Conservation (phyloP, 1,140 invertebrate species). For the Drosophila leontia region DNA sequence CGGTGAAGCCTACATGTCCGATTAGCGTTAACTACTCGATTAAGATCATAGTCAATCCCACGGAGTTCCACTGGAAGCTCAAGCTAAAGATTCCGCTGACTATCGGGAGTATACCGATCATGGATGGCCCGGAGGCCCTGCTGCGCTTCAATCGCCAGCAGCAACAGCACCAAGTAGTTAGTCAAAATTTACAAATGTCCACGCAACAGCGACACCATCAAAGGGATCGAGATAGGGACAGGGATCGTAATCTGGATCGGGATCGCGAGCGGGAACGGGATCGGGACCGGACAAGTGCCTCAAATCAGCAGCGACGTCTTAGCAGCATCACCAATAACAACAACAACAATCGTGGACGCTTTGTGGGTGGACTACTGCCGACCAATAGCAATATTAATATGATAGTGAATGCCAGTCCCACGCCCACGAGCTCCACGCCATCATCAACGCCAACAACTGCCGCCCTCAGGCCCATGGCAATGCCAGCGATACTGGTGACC, state of each 20-base stretch:
- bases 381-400: slow-evolving; percentile 58
- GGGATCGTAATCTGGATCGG: neutral
- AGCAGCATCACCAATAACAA: slow-evolving; percentile 53
- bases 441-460: slow-evolving; percentile 75
- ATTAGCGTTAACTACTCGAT: slow-evolving; percentile 90
- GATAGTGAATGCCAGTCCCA: slow-evolving; percentile 48
- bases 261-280: slow-evolving; percentile 12
- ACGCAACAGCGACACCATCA: slow-evolving; percentile 47
- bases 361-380: slow-evolving; percentile 67
- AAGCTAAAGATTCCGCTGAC: slow-evolving; percentile 85
- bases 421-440: slow-evolving; percentile 50
- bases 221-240: slow-evolving; percentile 9
- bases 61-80: slow-evolving; percentile 86
- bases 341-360: slow-evolving; percentile 47
- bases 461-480: slow-evolving; percentile 63
- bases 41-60: slow-evolving; percentile 86
- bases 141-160: slow-evolving; percentile 72
- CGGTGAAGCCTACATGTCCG: slow-evolving; percentile 89
- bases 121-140: slow-evolving; percentile 72
- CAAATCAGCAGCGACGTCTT: slow-evolving; percentile 45
- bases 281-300: slow-evolving; percentile 29
- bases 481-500: slow-evolving; percentile 76
- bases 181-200: slow-evolving; percentile 78
- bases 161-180: slow-evolving; percentile 80
- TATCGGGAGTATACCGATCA: slow-evolving; percentile 87